These are phyloP conservation scores for Tenthredo mesomela DNA, from an alignment of 2,888 invertebrate genomes.

Conservation along the genomic window DNA sequence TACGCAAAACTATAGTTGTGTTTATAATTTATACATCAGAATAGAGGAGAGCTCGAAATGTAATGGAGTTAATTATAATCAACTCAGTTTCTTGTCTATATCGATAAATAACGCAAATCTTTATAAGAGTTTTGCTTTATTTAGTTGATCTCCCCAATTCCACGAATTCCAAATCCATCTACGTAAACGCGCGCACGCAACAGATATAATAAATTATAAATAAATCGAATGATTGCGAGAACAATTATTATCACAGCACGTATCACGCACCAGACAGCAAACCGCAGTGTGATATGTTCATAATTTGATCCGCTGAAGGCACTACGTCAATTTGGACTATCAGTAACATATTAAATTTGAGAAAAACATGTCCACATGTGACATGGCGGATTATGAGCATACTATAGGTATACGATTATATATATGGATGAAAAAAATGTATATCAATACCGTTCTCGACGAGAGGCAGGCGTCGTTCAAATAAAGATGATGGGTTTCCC, in stretches of 20 bases:
- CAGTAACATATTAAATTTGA: not conserved
- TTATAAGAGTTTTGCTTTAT: not conserved
- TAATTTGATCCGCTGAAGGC: not conserved
- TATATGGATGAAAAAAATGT: not conserved
- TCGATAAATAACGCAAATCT: no score
- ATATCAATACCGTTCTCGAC: constrained; percentile 83
- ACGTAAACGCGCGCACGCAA: not conserved
- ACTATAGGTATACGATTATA: not conserved
- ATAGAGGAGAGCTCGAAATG: not conserved
- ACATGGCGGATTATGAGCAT: not conserved
- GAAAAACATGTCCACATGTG: not conserved
- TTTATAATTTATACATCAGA: no score
- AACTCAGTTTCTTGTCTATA: not conserved
- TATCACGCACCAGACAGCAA: constrained; percentile 32
- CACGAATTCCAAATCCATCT: not conserved
- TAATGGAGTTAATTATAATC: not conserved
- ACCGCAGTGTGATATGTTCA: not conserved
- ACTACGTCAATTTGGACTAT: not conserved
- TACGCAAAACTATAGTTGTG: not conserved
- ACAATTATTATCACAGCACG: not conserved
- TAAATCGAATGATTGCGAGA: constrained; percentile 18
- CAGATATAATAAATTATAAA: not conserved
- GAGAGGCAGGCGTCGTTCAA: constrained; percentile 85
- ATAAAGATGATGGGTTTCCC: constrained; percentile 88
- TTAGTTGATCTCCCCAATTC: not conserved